Evolutionary conservation across 2,797 vertebrate genomes (phyloP).

Genomic region (Lycodopsis pacificus): DNA sequence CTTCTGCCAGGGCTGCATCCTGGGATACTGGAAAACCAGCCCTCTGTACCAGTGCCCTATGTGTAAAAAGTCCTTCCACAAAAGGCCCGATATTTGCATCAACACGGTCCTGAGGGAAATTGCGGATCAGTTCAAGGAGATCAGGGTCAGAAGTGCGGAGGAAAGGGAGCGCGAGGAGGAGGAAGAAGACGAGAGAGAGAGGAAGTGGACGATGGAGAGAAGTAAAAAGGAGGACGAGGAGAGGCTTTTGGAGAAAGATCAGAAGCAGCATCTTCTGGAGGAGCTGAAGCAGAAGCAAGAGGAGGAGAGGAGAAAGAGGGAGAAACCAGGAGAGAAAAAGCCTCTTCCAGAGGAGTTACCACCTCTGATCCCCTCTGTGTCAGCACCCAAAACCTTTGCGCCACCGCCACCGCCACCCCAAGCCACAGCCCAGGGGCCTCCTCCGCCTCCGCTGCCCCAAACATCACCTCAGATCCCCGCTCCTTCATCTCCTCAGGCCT

Average conservation of each 20-base stretch:
- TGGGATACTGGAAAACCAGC: conserved; percentile 85
- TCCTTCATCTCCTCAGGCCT: conserved; percentile 39
- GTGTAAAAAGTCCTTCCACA: conserved; percentile 87
- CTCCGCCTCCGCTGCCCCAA: conserved; percentile 5
- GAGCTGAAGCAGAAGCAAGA: conserved; percentile 69
- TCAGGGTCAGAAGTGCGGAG: conserved; percentile 61
- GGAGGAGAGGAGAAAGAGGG: conserved; percentile 41
- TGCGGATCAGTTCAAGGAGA: conserved; percentile 86
- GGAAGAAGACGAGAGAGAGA: conserved; percentile 20
- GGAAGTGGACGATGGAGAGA: conserved; percentile 64
- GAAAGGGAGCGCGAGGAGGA: conserved; percentile 43
- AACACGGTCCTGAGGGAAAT: conserved; percentile 87
- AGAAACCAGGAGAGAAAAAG: conserved; percentile 38
- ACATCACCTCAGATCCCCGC: conserved; percentile 41
- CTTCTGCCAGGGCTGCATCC: conserved; percentile 86
- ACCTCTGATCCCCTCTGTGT: conserved; percentile 52
- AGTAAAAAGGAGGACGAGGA: conserved; percentile 71
- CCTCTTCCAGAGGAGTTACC: conserved; percentile 62
- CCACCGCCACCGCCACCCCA: conserved; percentile 27
- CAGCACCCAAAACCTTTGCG: conserved; percentile 29
- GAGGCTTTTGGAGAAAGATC: conserved; percentile 63
- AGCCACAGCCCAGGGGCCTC: conserved; percentile 3
- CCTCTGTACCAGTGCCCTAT: conserved; percentile 85
- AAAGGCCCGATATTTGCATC: conserved; percentile 84
- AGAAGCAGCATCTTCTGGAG: conserved; percentile 64